phyloP scores from a whole-genome alignment of 2,797 vertebrate species.

The Agapornis canus region DNA sequence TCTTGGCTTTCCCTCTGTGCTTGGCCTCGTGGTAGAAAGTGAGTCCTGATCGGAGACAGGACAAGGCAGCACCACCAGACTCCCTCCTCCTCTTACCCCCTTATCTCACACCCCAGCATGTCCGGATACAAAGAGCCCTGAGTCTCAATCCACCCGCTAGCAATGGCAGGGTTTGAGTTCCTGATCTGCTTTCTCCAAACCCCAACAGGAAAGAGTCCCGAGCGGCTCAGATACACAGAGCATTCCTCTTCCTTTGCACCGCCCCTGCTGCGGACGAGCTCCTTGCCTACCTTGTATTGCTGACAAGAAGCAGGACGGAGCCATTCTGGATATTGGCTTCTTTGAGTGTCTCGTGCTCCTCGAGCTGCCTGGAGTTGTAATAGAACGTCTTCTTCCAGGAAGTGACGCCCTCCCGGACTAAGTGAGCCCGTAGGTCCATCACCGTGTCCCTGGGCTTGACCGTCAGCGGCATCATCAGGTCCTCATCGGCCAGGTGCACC shows the following conservation, averaged over 20 bases:
- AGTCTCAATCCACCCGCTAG: neutral
- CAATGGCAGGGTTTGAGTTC: neutral
- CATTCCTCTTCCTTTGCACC: neutral
- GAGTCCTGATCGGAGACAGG: neutral
- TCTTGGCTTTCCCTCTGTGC: neutral
- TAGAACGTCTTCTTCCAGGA: conserved; percentile 82
- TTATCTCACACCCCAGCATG: neutral
- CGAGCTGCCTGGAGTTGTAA: conserved; percentile 79
- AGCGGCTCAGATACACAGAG: neutral
- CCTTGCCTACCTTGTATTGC: conserved; percentile 67
- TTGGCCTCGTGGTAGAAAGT: neutral
- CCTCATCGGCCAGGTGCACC: conserved; percentile 79
- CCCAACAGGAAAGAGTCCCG: neutral
- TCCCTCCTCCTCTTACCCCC: neutral
- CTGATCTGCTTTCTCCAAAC: neutral
- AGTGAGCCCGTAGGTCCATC: conserved; percentile 77
- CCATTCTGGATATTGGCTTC: conserved; percentile 79
- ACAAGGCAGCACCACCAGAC: neutral
- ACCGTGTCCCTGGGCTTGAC: conserved; percentile 79
- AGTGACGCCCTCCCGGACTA: conserved; percentile 77
- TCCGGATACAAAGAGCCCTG: neutral
- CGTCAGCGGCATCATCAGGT: conserved; percentile 74
- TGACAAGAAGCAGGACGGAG: conserved; percentile 77
- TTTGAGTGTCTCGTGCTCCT: conserved; percentile 79
- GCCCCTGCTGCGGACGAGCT: rapidly evolving